Evolutionary conservation across 1,140 invertebrate species (phyloP), one percentile per base, ranked within the genome.

Genomic region (Lepidurus arcticus): DNA sequence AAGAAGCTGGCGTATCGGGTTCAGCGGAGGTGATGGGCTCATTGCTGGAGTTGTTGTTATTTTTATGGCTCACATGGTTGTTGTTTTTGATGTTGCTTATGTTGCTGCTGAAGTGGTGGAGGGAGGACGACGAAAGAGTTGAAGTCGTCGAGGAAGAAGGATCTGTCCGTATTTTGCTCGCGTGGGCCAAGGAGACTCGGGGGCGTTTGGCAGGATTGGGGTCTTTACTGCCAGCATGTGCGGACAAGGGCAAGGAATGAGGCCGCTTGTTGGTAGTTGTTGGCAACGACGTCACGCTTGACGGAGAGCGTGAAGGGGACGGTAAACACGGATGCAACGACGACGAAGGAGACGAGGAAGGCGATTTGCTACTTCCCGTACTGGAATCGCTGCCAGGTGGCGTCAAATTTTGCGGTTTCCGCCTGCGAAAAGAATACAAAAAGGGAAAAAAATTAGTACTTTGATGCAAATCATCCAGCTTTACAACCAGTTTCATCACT

Each of bases 381-480:
- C 81, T 82, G 74, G 79, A 81, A 74, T 92, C 93, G 81, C 92
- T 93, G 74, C 93, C 90, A 9, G 93, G 93, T 73, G 93, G 93
- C 13, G 93, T 95, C 82, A 95, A 86, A 85, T 94, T 94, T 86
- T 94, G 92, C 81, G 93, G 93, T 87, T 94, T 95, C 82, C 92
- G 90, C 82, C 93, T 91, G 83, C 1, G 85, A 82, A 82, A 74
- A n/a, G 24, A 79, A 80, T 26, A 65, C 43, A 73, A 2, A 78
- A 34, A 76, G 44, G 11, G n/a, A 42, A 47, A 47, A 11, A 47
- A 16, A 16, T 16, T 3, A 47, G 45, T 47, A 0, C 6, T 16
- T 47, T 11, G 16, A 16, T 4, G 3, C 10, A 11, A 47, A 11
- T 47, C 45, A 47, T 4, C 34, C 34, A 34, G 34, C 34, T 3